phyloP scores from a whole-genome alignment of 2,888 invertebrate genomes.

The Papilio protenor region DNA sequence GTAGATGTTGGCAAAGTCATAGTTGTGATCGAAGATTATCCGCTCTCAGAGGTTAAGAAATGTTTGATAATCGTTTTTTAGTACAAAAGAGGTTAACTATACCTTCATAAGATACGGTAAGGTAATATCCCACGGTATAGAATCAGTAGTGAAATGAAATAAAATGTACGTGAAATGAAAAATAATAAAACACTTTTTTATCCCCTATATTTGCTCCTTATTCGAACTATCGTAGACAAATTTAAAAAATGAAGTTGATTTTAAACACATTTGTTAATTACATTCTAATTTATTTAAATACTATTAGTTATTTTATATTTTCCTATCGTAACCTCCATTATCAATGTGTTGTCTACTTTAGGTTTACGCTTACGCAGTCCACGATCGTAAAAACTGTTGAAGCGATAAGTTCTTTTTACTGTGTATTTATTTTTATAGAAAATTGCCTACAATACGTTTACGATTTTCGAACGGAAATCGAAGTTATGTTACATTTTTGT shows the following conservation, averaged over 20 bases:
- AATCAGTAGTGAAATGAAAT: too few species aligned
- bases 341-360: constrained; percentile 16
- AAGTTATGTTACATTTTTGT: background rate
- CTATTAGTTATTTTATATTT: background rate
- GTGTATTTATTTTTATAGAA: constrained; percentile 53
- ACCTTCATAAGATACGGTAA: too few species aligned
- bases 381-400: constrained; percentile 54
- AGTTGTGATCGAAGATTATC: too few species aligned
- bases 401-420: constrained; percentile 61
- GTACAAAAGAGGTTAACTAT: too few species aligned
- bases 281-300: background rate
- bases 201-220: too few species aligned
- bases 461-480: constrained; percentile 45
- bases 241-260: too few species aligned
- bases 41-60: too few species aligned
- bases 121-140: too few species aligned
- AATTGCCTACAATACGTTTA: constrained; percentile 57
- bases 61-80: too few species aligned
- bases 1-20: background rate
- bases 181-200: too few species aligned
- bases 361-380: constrained; percentile 46
- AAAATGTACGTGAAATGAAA: too few species aligned
- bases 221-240: too few species aligned
- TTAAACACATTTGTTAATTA: background rate
- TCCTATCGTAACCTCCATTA: background rate